Percentiles rank a stretch among this genome's conserved stretches.
phyloP scores from a whole-genome alignment of 2,797 vertebrate species.

The Anguilla marmorata region DNA sequence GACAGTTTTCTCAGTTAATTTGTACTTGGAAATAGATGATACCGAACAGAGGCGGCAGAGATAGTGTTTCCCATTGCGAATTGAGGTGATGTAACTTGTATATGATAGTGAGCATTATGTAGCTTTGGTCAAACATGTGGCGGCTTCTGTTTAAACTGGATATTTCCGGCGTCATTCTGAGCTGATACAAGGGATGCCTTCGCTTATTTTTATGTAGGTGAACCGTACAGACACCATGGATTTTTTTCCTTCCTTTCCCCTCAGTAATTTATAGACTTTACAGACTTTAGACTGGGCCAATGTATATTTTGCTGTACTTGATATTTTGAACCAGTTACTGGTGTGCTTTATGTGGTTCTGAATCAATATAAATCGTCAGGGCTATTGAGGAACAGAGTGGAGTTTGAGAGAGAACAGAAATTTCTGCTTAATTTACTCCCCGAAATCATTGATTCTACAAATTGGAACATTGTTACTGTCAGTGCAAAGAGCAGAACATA shows the following conservation, averaged over 20 bases:
- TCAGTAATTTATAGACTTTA: conserved; percentile 56
- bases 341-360: conserved; percentile 58
- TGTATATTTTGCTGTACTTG: conserved; percentile 77
- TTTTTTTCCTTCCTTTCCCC: conserved; percentile 29
- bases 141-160: conserved; percentile 71
- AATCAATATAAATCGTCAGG: conserved; percentile 30
- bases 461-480: conserved; percentile 10
- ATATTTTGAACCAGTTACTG: conserved; percentile 66
- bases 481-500: conserved; percentile 9
- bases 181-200: conserved; percentile 29
- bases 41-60: conserved; percentile 63
- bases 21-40: conserved; percentile 58
- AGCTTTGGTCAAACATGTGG: conserved; percentile 72
- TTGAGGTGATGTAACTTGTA: conserved; percentile 71
- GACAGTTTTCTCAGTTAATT: conserved; percentile 47
- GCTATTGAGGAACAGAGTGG: conserved; percentile 60
- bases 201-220: conserved; percentile 52
- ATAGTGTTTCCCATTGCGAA: conserved; percentile 62
- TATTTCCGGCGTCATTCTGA: conserved; percentile 62
- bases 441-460: conserved; percentile 28
- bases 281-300: conserved; percentile 62
- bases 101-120: conserved; percentile 73
- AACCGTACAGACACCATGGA: conserved; percentile 59
- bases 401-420: conserved; percentile 41
- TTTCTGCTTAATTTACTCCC: conserved; percentile 36